Evolutionary conservation across 2,797 vertebrate genomes (phyloP), one percentile per base, ranked within the genome.

Genomic region (Poecilia gillii): DNA sequence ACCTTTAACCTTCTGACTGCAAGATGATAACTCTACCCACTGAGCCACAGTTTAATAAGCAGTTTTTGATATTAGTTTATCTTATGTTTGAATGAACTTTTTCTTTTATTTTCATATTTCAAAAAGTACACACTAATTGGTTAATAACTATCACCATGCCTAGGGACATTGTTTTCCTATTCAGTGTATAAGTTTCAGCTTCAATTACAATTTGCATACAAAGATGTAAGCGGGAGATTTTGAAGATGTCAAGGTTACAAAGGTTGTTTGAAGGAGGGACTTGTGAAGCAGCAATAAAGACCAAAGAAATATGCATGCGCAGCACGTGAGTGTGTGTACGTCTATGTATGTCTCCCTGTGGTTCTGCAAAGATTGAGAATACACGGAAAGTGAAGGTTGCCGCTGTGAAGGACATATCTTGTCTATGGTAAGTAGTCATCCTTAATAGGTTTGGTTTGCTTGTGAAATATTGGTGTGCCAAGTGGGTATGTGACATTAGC

Each of bases 381-480:
- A 94, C 85, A 88, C 76, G 76, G 89, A 87, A 93, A 91, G 92
- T 94, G 93, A 95, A 97, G 96, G 96, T 98, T 98, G 92, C 91
- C 93, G 96, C 96, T 95, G 95, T 97, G 97, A 98, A 98, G 98
- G 97, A 97, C 97, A 96, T 96, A 96, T 96, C 97, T 96, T 96
- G 95, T 93, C 95, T 97, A 97, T 96, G 96, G 97, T 96, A 97
- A 97, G 97, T 96, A 97, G 96, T 97, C 97, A 97, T 96, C 95
- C 96, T 95, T 99, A 99, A 99, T 99, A 98, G 97, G 97, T 97
- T 96, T 96, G 93, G 94, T 96, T 95, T 96, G 95, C 93, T 94
- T 94, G 95, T 98, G 97, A 99, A 98, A 98, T 98, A 98, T 98
- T 96, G 96, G 96, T 94, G 96, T 96, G 96, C 95, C 96, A 95